Evolutionary conservation across 64 coral and sea anemone genomes (phyloP), one percentile per base, ranked within the genome.

Genomic region (Pocillopora damicornis): DNA sequence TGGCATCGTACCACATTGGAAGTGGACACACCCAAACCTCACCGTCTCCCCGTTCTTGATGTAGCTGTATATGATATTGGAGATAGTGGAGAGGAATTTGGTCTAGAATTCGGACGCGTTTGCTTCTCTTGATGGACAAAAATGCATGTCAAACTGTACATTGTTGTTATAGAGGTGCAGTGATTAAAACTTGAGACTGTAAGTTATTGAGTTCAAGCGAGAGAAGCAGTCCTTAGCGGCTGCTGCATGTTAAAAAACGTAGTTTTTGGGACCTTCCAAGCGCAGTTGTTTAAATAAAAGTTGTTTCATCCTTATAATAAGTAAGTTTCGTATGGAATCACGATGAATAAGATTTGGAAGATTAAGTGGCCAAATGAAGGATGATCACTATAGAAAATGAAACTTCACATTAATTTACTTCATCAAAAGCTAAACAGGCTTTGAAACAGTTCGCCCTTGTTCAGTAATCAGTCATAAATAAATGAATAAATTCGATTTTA

Each of bases 21-120:
- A 30, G 88, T 94, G 45, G 79, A 86, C 68, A 94, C 92, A 7
- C 75, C 58, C 15, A 94, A 94, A 86, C 80, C 92, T 6, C 80
- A 86, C 60, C 80, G 92, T 35, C 81, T 94, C 16, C 92, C 92
- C 38, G 57, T 94, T 13, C 75, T 76, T 15, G 92, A 94, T 78
- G 82, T 94, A 36, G 92, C 92, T 62, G 88, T 85, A 6, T 94
- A 86, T 87, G 92, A 94, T 80, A 89, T 94, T 56, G 92, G 92
- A 78, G 81, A 72, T 12, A 25, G 69, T 51, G 88, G 73, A 1
- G 92, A 94, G 37, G 92, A 94, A 76, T 94, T 94, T 73, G 92
- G 92, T 61, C 34, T 94, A 64, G 92, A 94, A 58, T 89, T 94
- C n/a, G 92, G 88, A 22, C 87, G 87, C 7, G 92, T 94, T n/a